Percentiles rank a stretch among this genome's conserved stretches.
Evolutionary conservation across 2,113 vertebrate genomes (phyloP).

Genomic region (Gambusia holbrooki): DNA sequence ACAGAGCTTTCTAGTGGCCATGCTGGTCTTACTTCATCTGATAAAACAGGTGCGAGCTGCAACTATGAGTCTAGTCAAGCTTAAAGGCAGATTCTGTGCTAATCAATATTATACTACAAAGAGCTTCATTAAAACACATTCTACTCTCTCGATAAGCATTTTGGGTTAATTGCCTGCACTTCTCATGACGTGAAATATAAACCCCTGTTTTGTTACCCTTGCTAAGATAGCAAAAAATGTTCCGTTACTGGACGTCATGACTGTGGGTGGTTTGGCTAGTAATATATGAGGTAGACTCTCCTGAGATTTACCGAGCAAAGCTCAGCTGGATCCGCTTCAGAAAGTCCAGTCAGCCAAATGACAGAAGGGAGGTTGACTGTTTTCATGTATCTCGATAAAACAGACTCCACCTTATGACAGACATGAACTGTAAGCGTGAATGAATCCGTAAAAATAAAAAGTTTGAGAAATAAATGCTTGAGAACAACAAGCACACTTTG

Average conservation of each 20-base stretch:
- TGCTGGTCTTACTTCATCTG: no score
- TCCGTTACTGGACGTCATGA: conserved; percentile 17
- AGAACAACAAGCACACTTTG: not conserved
- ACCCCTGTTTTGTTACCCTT: conserved; percentile 14
- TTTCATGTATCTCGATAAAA: conserved; percentile 48
- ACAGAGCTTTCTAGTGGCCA: no score
- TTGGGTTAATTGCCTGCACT: not conserved
- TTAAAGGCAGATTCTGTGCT: no score
- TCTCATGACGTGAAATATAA: conserved; percentile 1
- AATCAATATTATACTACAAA: no score
- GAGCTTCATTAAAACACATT: no score
- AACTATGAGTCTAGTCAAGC: no score
- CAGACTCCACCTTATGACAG: conserved; percentile 36
- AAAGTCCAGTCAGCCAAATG: conserved; percentile 32
- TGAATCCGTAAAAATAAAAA: conserved; percentile 2
- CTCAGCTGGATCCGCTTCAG: conserved; percentile 50
- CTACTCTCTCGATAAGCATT: not conserved
- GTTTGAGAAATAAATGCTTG: not conserved
- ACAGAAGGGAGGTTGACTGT: conserved; percentile 29
- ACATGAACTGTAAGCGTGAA: conserved; percentile 8
- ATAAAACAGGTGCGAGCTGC: no score
- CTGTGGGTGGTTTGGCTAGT: conserved; percentile 51
- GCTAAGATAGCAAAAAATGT: conserved; percentile 8
- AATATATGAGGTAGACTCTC: conserved; percentile 46
- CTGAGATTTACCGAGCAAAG: conserved; percentile 38